phyloP scores from a whole-genome alignment of 2,113 vertebrate species.

The Chionomys nivalis region DNA sequence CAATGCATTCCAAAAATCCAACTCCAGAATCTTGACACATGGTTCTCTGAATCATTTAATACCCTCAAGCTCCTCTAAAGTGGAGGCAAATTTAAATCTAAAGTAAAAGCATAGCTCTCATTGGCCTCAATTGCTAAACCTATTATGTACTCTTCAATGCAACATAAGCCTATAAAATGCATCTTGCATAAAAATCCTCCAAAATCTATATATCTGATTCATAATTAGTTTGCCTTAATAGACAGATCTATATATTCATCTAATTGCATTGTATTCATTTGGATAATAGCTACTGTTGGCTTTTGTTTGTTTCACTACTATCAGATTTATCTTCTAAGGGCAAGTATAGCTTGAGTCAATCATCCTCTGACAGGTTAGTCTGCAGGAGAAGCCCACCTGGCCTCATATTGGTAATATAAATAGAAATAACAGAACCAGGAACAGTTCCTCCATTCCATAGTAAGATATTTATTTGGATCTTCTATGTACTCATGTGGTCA shows the following conservation, averaged over 20 bases:
- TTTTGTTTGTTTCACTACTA: constrained; percentile 78
- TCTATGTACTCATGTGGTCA: not conserved
- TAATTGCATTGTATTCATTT: constrained; percentile 59
- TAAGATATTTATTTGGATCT: constrained; percentile 10
- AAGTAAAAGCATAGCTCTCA: not conserved
- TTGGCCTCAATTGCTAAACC: not conserved
- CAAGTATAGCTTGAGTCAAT: constrained; percentile 69
- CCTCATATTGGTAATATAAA: not conserved
- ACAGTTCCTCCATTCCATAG: not conserved
- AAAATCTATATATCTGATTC: constrained; percentile 58
- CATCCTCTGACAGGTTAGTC: constrained; percentile 54
- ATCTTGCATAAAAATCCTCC: constrained; percentile 67
- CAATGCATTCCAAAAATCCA: constrained; percentile 16
- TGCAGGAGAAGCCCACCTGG: not conserved
- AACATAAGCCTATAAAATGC: not conserved
- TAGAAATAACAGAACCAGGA: not conserved
- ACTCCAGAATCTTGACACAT: not conserved
- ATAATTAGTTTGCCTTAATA: constrained; percentile 56
- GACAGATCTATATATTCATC: constrained; percentile 66
- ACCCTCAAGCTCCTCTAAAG: not conserved
- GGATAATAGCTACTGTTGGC: constrained; percentile 72
- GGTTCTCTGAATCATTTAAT: constrained; percentile 33
- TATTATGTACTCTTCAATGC: not conserved
- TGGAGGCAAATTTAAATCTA: constrained; percentile 44
- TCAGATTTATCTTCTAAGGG: constrained; percentile 69